Base-by-base conservation (phyloP, 1,140 invertebrate species). In the Listronotus oregonensis region DNA sequence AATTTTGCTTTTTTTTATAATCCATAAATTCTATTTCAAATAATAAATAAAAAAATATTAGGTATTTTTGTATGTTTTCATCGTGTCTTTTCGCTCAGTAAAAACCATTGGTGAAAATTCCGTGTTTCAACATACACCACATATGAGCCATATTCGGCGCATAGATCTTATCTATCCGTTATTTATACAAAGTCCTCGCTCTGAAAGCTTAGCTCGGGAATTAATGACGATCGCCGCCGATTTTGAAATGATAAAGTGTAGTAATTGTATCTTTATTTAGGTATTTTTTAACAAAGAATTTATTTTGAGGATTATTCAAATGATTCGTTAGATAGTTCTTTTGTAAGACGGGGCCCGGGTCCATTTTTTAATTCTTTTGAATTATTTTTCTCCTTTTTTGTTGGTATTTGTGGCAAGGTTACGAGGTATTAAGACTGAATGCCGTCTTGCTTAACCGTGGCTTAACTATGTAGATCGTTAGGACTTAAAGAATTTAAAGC, bases 191-290 rank as follows among this genome's bases (percentile, higher is more conserved):
- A 71, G 63, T 66, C 66, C 61, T 66, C 65, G 66, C 56, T 72
- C 71, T 68, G 68, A 73, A 73, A 73, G 68, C 68, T 70, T 59
- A 59, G 58, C 65, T 51, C 17, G 46, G 63, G 71, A 69, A 73
- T 73, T 73, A 73, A 73, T 73, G 71, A 73, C 50, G 42, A 58
- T 71, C 66, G 43, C 64, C 54, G 50, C 66, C 62, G 71, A 71
- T 73, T 69, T 58, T 69, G 69, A 73, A 73, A 73, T 73, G 71
- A 73, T 71, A 73, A 73, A 70, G 55, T 70, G 68, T 61, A 62
- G 68, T 73, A 73, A 69, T 69, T 73, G 69, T 73, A 69, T 68
- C 71, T 71, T 66, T 71, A 71, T 73, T 69, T 69, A 73, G 64
- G 66, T 66, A 67, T 71, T 73, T 73, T 70, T 64, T 66, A 56